Percentiles rank a stretch among this genome's conserved stretches.
Conservation (phyloP, 1,140 invertebrate genomes). For the Drosophila busckii region DNA sequence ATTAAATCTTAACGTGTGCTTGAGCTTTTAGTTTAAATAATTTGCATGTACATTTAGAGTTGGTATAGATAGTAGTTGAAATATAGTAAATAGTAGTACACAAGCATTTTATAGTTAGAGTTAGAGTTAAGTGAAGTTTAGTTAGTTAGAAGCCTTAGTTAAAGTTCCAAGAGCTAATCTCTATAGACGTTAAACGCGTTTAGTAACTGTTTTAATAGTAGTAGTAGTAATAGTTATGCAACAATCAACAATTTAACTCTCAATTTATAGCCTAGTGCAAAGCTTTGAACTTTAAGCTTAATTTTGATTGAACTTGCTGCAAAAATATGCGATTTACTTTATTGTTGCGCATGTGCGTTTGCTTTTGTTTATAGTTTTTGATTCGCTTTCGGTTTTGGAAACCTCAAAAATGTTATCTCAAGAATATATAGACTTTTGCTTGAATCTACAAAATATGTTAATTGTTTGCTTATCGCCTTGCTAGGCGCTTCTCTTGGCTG, state of each 20-base stretch:
- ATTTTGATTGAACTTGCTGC: conserved; percentile 35
- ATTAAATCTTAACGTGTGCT: too few relatives aligned
- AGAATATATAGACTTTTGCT: conserved; percentile 48
- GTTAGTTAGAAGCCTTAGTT: conserved; percentile 18
- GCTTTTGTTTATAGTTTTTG: conserved; percentile 34
- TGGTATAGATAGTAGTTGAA: conserved; percentile 15
- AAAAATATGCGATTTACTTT: conserved; percentile 34
- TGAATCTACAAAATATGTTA: conserved; percentile 2
- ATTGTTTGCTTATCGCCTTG: conserved; percentile 11
- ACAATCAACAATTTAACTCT: conserved; percentile 8
- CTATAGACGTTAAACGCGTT: conserved; percentile 8
- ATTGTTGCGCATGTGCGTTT: conserved; percentile 62
- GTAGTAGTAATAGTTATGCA: conserved; percentile 17
- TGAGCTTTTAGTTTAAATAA: too few relatives aligned
- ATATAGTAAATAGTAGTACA: conserved; percentile 24
- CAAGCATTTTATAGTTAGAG: conserved; percentile 16
- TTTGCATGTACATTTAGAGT: conserved; percentile 8
- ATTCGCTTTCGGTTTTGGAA: conserved; percentile 44
- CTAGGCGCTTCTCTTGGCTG: conserved; percentile 26
- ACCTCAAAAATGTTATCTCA: conserved; percentile 54
- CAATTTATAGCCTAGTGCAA: conserved; percentile 15
- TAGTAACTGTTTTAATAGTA: conserved; percentile 8
- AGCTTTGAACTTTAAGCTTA: conserved; percentile 10
- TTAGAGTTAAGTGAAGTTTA: conserved; percentile 5
- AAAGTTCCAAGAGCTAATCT: conserved; percentile 20